phyloP scores from a whole-genome alignment of 2,797 vertebrate genomes.

The Pogonophryne albipinna region DNA sequence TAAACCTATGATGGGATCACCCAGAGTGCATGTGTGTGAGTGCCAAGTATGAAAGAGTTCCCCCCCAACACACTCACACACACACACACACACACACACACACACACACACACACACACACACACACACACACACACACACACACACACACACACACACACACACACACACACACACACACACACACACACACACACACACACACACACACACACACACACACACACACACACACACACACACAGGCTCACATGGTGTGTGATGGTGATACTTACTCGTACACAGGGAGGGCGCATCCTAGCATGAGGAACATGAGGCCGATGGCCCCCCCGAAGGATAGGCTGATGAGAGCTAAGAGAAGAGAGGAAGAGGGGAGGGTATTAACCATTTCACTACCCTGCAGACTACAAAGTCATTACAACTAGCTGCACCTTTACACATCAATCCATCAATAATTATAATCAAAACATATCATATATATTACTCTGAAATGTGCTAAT shows the following conservation, averaged over 20 bases:
- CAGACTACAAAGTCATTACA: too few species aligned
- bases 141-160: too few species aligned
- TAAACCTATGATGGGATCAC: conserved; percentile 34
- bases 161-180: too few species aligned
- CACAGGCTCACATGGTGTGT: conserved; percentile 8
- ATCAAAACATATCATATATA: too few species aligned
- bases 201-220: too few species aligned
- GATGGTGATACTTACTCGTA: conserved; percentile 89
- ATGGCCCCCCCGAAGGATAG: conserved; percentile 97
- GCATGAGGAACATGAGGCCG: conserved; percentile 99
- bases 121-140: background rate
- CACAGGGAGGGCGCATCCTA: conserved; percentile 96
- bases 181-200: background rate
- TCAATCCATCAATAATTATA: too few species aligned
- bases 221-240: too few species aligned
- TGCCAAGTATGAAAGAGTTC: conserved; percentile 8
- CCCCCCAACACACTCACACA: background rate
- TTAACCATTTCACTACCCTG: background rate
- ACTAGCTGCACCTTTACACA: too few species aligned
- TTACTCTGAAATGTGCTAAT: too few species aligned
- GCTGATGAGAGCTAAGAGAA: conserved; percentile 91
- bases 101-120: background rate
- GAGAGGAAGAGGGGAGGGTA: conserved; percentile 12
- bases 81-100: too few species aligned
- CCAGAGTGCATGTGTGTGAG: background rate